Evolutionary conservation across 2,888 invertebrate species (phyloP).

Genomic region (Sisyra terminalis): DNA sequence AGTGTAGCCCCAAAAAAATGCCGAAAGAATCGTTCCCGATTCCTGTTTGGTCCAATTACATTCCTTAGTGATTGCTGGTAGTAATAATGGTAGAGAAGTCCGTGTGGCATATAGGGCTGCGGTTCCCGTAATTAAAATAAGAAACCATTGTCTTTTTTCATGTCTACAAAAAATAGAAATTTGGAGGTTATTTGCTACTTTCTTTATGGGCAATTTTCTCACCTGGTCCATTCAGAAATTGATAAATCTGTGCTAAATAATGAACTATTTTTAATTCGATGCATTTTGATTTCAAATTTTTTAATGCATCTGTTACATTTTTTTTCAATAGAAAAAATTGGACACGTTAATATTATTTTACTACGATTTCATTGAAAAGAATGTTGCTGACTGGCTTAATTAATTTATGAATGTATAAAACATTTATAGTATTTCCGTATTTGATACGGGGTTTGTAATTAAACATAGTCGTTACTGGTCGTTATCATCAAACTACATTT

Average conservation of each 20-base stretch:
- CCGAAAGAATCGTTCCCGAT: constrained; percentile 48
- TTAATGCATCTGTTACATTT: background rate
- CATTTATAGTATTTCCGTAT: too few relatives aligned
- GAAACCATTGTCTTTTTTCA: constrained; percentile 39
- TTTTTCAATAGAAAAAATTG: background rate
- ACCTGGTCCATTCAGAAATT: constrained; percentile 7
- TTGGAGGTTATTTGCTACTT: background rate
- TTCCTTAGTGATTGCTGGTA: constrained; percentile 42
- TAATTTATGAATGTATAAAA: too few relatives aligned
- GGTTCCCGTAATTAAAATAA: constrained; percentile 41
- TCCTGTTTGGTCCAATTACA: constrained; percentile 51
- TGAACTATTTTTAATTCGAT: constrained; percentile 4
- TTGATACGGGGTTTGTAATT: too few relatives aligned
- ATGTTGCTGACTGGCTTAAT: background rate
- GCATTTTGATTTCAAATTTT: constrained; percentile 5
- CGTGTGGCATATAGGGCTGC: constrained; percentile 47
- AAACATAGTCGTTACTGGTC: too few relatives aligned
- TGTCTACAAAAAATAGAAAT: constrained; percentile 20
- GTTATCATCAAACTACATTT: too few relatives aligned
- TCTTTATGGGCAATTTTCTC: background rate
- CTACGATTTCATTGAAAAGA: background rate
- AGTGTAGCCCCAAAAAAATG: constrained; percentile 61
- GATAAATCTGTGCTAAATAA: constrained; percentile 1
- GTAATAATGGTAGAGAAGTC: constrained; percentile 46
- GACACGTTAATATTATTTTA: background rate